phyloP scores from a whole-genome alignment of 2,797 vertebrate genomes.

The Sebastes wilsoni region DNA sequence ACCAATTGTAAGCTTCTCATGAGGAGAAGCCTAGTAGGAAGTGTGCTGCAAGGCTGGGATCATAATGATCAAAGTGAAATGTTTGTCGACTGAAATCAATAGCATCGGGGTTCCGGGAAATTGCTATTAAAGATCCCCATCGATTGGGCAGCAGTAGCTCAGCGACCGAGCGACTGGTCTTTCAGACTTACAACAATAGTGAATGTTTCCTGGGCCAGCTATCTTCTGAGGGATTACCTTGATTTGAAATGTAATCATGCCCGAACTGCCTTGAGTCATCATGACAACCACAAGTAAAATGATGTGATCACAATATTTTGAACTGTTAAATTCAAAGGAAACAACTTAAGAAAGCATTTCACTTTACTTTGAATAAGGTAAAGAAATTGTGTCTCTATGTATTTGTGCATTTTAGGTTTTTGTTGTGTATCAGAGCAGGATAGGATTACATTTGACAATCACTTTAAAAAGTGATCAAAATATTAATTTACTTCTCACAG shows the following conservation, averaged over 20 bases:
- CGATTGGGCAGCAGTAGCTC: constrained; percentile 66
- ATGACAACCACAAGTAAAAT: background rate
- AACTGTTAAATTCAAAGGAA: background rate
- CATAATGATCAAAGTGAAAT: constrained; percentile 82
- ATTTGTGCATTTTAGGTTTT: background rate
- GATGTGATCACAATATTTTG: background rate
- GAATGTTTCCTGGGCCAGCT: constrained; percentile 54
- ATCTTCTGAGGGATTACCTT: constrained; percentile 57
- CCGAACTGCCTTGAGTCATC: background rate
- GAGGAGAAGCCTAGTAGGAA: constrained; percentile 69
- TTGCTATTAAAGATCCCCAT: constrained; percentile 79
- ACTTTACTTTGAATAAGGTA: background rate
- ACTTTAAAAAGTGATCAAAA: background rate
- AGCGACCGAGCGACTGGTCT: constrained; percentile 57
- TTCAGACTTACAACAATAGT: constrained; percentile 41
- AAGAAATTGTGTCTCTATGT: background rate
- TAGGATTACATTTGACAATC: background rate
- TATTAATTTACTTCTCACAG: background rate
- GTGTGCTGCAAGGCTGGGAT: constrained; percentile 69
- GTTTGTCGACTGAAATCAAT: constrained; percentile 81
- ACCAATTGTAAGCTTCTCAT: constrained; percentile 60
- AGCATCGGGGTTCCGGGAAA: constrained; percentile 76
- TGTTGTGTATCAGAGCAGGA: background rate
- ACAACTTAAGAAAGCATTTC: background rate
- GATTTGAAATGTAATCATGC: constrained; percentile 63